Conservation (phyloP, 2,113 vertebrate genomes). For the Callocephalon fimbriatum region DNA sequence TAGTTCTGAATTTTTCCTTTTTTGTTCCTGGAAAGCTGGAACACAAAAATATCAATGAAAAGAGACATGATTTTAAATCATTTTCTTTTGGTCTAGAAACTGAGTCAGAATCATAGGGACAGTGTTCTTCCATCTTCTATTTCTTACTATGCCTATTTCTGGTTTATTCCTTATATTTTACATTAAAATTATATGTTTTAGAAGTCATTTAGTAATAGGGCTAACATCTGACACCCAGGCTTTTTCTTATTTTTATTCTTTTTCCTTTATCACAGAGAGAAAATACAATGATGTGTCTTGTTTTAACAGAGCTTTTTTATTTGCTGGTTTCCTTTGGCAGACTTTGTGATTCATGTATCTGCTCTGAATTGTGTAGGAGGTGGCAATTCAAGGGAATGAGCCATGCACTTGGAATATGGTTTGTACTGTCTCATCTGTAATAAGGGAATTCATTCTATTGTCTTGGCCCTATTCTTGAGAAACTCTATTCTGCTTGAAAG, state of each 20-base stretch:
- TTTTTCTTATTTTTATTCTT: neutral
- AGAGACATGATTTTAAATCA: neutral
- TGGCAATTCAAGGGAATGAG: neutral
- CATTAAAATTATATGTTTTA: neutral
- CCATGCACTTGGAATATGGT: neutral
- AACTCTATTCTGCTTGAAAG: neutral
- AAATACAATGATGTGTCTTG: neutral
- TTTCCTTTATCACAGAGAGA: neutral
- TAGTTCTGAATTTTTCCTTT: neutral
- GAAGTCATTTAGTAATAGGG: neutral
- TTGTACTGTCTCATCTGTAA: neutral
- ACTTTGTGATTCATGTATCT: neutral
- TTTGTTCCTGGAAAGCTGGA: neutral
- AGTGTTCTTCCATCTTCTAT: neutral
- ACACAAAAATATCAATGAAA: neutral
- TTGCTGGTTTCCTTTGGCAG: neutral
- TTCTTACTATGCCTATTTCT: neutral
- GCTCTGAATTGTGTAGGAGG: neutral
- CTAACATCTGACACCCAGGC: neutral
- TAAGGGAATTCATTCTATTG: neutral
- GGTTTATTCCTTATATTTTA: neutral
- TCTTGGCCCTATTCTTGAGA: neutral
- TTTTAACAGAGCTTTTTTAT: neutral
- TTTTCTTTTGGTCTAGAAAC: neutral
- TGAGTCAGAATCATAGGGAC: neutral